Percentiles rank a stretch among this genome's conserved stretches.
These are phyloP conservation scores for Venustoraphidia nigricollis DNA, from an alignment of 2,888 invertebrate genomes.

Conservation along the genomic window DNA sequence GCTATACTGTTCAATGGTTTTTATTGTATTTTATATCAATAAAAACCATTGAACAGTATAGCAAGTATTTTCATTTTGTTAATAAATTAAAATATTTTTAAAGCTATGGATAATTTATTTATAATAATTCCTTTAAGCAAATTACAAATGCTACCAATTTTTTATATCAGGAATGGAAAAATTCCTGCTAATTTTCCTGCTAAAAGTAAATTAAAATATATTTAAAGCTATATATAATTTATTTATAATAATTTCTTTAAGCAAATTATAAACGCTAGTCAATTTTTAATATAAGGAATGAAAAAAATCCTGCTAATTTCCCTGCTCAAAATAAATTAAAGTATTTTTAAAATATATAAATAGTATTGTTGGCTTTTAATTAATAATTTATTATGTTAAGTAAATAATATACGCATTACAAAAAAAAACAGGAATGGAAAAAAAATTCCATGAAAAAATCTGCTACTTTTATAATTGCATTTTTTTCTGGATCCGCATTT, in stretches of 20 bases:
- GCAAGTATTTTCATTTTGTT: too few species aligned
- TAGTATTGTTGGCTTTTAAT: not conserved
- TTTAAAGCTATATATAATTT: too few species aligned
- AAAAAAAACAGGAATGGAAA: not conserved
- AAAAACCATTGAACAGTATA: too few species aligned
- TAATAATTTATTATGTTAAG: not conserved
- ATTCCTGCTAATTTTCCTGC: not conserved
- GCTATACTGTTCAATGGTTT: too few species aligned
- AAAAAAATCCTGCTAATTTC: too few species aligned
- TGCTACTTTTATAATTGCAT: not conserved
- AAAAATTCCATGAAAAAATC: not conserved
- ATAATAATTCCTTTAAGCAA: not conserved
- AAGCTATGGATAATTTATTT: too few species aligned
- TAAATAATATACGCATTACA: not conserved
- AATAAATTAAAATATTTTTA: too few species aligned
- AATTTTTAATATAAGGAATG: not conserved
- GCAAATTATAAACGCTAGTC: not conserved
- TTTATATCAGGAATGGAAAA: not conserved
- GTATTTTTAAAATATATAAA: not conserved
- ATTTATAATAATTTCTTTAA: too few species aligned
- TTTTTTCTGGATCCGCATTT: not conserved
- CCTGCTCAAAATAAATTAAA: not conserved
- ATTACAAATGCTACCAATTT: not conserved
- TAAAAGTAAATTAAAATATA: not conserved
- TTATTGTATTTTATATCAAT: too few species aligned